phyloP scores from a whole-genome alignment of 2,113 vertebrate genomes.

The Melanerpes aurifrons region DNA sequence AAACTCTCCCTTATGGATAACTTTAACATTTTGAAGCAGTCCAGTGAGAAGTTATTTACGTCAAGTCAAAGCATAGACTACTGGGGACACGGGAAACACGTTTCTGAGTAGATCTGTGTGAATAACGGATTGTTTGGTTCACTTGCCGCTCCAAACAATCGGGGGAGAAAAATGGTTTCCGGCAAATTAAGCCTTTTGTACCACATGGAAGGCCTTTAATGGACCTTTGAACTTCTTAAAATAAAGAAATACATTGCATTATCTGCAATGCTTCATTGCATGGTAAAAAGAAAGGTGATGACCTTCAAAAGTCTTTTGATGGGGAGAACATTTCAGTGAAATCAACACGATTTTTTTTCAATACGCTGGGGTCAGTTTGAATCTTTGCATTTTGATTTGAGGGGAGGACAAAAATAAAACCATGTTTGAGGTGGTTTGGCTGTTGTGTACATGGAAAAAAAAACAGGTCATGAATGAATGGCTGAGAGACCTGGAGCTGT shows the following conservation, averaged over 20 bases:
- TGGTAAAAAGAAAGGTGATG: constrained; percentile 35
- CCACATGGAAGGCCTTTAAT: constrained; percentile 38
- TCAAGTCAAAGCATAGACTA: background rate
- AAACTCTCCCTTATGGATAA: background rate
- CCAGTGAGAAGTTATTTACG: background rate
- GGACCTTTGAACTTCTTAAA: constrained; percentile 63
- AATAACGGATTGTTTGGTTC: constrained; percentile 65
- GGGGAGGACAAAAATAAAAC: background rate
- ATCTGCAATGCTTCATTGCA: constrained; percentile 35
- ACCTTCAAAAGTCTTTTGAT: constrained; percentile 49
- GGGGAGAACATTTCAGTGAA: constrained; percentile 18
- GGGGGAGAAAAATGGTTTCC: constrained; percentile 71
- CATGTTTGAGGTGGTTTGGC: background rate
- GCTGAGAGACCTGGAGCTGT: no score
- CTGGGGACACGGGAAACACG: constrained; percentile 1
- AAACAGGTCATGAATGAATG: background rate
- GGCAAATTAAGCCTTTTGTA: constrained; percentile 61
- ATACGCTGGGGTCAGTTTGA: background rate
- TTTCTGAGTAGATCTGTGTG: constrained; percentile 61
- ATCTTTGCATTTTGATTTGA: background rate
- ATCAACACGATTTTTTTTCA: background rate
- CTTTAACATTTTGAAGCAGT: background rate
- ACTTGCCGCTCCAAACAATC: constrained; percentile 50
- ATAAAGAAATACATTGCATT: constrained; percentile 44
- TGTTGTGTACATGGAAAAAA: background rate